Evolutionary conservation across 1,140 invertebrate species (phyloP), one percentile per base, ranked within the genome.

Genomic region (Neodiprion lecontei): DNA sequence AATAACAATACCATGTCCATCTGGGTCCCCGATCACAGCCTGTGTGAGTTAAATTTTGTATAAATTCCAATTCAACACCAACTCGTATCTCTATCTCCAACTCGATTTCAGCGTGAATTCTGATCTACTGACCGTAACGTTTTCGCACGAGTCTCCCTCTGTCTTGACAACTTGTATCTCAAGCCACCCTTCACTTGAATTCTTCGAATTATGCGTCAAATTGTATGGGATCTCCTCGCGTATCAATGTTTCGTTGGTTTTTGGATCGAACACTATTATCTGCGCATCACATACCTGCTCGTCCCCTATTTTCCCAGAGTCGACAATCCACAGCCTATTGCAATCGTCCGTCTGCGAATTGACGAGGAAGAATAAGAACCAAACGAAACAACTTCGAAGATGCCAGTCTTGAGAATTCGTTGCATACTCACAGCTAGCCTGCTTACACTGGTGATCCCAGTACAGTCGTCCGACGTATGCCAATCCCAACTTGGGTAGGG

Each of bases 311-410:
- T 85, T 87, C 21, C 89, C 89, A 0, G 86, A 70, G 70, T 90
- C 89, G 79, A 90, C 83, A 12, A 90, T 86, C 89, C 88, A 90
- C 23, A 90, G 72, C 8, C 87, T 83, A 68, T 88, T 84, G 75
- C 88, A 89, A 72, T 82, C 80, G 73, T 89, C 89, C 8, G 88
- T 88, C 92, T 94, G 77, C 90, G 81, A 67, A 84, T 88, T 67
- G 49, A 72, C 61, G 12, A 48, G 10, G 70, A 28, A 66, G 7
- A 17, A 0, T 61, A 61, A 14, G 11, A 14, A 17, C 9, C 11
- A 9, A 0, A 12, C n/a, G 53, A 0, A 40, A 40, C 28, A 40
- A 40, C 28, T 40, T 40, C 2, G 7, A n/a, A n/a, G 8, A 48
- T 14, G 28, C 28, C 23, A 23, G 7, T n/a, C n/a, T 12, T 28